A percentile compares a stretch with the other conserved stretches of the same genome.
Conservation (phyloP, 2,113 vertebrate genomes). For the Centropristis striata region DNA sequence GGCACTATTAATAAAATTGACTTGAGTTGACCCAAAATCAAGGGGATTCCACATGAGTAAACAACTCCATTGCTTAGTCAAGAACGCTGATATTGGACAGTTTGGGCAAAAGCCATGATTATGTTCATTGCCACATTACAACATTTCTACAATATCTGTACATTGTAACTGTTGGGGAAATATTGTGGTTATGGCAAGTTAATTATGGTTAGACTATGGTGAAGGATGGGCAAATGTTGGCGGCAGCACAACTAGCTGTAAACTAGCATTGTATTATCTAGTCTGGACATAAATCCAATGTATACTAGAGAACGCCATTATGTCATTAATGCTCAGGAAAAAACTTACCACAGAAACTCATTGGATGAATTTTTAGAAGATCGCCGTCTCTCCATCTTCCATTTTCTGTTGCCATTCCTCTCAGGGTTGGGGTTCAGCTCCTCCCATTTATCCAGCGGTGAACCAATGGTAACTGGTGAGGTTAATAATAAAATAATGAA, state of each 20-base stretch:
- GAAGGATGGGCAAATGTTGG: not conserved
- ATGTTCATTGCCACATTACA: not conserved
- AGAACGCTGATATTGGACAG: not conserved
- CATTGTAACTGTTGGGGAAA: not conserved
- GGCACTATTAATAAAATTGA: too few relatives aligned
- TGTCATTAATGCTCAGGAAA: not conserved
- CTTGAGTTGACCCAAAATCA: not conserved
- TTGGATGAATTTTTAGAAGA: conserved; percentile 94
- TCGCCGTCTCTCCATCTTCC: conserved; percentile 89
- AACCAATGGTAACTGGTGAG: conserved; percentile 86
- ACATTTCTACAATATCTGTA: not conserved
- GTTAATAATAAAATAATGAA: not conserved
- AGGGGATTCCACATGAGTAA: not conserved
- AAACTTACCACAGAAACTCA: conserved; percentile 93
- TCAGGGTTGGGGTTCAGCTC: conserved; percentile 91
- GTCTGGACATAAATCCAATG: not conserved
- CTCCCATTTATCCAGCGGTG: conserved; percentile 96
- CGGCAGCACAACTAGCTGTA: not conserved
- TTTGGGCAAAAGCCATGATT: not conserved
- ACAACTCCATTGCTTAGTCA: not conserved
- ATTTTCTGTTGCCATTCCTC: conserved; percentile 88
- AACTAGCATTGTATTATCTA: not conserved
- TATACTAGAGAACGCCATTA: not conserved
- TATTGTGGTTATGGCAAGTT: not conserved
- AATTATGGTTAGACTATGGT: not conserved